These are phyloP conservation scores for Drosophila cardini DNA, from an alignment of 1,140 invertebrate species.

Conservation along the genomic window DNA sequence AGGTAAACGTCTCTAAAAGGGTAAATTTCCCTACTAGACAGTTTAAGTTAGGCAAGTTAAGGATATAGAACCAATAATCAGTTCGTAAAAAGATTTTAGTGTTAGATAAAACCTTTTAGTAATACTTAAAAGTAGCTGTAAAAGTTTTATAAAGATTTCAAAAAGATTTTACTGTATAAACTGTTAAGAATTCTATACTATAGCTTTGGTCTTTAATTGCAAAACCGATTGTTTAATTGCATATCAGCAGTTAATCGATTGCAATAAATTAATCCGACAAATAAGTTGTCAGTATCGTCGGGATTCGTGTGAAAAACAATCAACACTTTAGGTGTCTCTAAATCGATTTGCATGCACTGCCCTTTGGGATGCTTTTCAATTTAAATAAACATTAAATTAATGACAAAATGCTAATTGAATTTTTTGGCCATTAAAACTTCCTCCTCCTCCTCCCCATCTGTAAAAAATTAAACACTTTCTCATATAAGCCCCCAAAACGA, in stretches of 20 bases:
- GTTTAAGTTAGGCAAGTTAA: not conserved
- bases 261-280: no score
- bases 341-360: conserved; percentile 22
- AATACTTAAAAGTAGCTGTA: not conserved
- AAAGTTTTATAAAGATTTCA: no score
- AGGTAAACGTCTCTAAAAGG: conserved; percentile 12
- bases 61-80: not conserved
- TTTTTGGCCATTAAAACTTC: conserved; percentile 50
- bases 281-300: no score
- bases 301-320: no score
- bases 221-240: no score
- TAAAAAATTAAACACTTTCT: conserved; percentile 56
- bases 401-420: conserved; percentile 77
- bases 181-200: no score
- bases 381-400: conserved; percentile 54
- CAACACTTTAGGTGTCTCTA: conserved; percentile 8
- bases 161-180: no score
- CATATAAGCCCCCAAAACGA: conserved; percentile 30
- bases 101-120: no score
- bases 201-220: no score
- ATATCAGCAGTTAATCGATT: no score
- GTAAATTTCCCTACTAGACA: not conserved
- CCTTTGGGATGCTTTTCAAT: conserved; percentile 15
- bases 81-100: no score
- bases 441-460: not conserved